phyloP scores from a whole-genome alignment of 1,140 invertebrate species.

The Calliopsis andreniformis region DNA sequence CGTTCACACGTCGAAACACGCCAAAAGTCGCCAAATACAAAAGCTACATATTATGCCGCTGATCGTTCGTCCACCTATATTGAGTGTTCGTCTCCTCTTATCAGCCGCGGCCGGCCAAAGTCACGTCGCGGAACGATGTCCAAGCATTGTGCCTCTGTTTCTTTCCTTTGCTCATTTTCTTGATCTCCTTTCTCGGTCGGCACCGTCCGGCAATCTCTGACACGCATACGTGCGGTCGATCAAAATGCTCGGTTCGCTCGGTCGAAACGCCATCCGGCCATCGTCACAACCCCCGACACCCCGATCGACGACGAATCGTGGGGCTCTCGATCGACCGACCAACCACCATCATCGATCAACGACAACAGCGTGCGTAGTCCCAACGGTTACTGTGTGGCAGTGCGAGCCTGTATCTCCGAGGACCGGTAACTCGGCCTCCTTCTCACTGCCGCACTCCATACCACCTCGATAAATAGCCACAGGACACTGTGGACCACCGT shows the following conservation, averaged over 20 bases:
- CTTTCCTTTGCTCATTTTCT: slow-evolving; percentile 55
- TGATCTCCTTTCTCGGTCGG: slow-evolving; percentile 68
- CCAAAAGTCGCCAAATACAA: slow-evolving; percentile 22
- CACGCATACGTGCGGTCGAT: slow-evolving; percentile 51
- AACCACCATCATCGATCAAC: slow-evolving; percentile 68
- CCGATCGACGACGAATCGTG: slow-evolving; percentile 65
- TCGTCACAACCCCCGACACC: slow-evolving; percentile 55
- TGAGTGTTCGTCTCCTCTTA: slow-evolving; percentile 56
- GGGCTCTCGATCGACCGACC: slow-evolving; percentile 59
- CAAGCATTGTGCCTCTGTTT: not conserved
- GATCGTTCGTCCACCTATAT: slow-evolving; percentile 41
- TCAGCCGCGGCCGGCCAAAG: slow-evolving; percentile 20
- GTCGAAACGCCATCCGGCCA: slow-evolving; percentile 72
- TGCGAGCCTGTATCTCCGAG: slow-evolving; percentile 82
- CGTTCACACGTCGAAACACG: slow-evolving; percentile 21
- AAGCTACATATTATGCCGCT: slow-evolving; percentile 50
- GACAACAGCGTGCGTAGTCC: slow-evolving; percentile 80
- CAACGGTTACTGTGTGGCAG: slow-evolving; percentile 82
- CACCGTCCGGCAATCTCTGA: slow-evolving; percentile 60
- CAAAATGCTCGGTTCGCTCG: slow-evolving; percentile 75
- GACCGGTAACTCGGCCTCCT: slow-evolving; percentile 81
- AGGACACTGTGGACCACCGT: slow-evolving; percentile 78
- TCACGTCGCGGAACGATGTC: not conserved
- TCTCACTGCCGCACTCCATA: slow-evolving; percentile 81
- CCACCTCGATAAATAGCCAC: slow-evolving; percentile 81